phyloP scores from a whole-genome alignment of 2,113 vertebrate genomes.

The Calypte anna region DNA sequence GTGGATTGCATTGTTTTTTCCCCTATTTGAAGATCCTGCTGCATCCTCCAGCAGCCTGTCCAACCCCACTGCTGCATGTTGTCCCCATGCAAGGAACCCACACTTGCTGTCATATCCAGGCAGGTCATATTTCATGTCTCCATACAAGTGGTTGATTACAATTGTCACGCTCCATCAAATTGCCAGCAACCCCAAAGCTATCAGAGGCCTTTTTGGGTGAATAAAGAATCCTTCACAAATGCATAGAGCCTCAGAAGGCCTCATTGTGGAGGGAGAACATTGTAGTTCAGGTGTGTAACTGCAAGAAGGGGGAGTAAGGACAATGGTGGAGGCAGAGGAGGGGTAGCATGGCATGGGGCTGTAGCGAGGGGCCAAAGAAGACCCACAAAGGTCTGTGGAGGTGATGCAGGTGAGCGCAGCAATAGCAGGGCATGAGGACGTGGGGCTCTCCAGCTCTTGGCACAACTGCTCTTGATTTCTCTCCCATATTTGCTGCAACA shows the following conservation, averaged over 20 bases:
- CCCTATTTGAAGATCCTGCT: not conserved
- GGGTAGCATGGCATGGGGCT: not conserved
- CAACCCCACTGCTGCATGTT: fast-evolving
- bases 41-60: not conserved
- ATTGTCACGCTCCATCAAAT: conserved; percentile 53
- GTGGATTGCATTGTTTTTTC: fast-evolving
- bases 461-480: not conserved
- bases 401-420: not conserved
- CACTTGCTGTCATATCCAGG: fast-evolving
- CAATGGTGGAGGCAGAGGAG: not conserved
- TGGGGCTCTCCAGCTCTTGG: not conserved
- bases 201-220: conserved; percentile 53
- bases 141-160: not conserved
- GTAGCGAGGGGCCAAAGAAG: not conserved
- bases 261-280: not conserved
- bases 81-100: fast-evolving
- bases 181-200: conserved; percentile 28
- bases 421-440: not conserved
- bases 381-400: fast-evolving
- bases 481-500: conserved; percentile 58
- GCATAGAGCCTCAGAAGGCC: not conserved
- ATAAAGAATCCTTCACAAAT: conserved; percentile 40
- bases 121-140: not conserved
- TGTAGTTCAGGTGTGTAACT: not conserved
- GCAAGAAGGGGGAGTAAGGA: conserved; percentile 23